These are phyloP conservation scores for Agrenia bidenticulata DNA, from an alignment of 2,888 invertebrate species.

Conservation along the genomic window DNA sequence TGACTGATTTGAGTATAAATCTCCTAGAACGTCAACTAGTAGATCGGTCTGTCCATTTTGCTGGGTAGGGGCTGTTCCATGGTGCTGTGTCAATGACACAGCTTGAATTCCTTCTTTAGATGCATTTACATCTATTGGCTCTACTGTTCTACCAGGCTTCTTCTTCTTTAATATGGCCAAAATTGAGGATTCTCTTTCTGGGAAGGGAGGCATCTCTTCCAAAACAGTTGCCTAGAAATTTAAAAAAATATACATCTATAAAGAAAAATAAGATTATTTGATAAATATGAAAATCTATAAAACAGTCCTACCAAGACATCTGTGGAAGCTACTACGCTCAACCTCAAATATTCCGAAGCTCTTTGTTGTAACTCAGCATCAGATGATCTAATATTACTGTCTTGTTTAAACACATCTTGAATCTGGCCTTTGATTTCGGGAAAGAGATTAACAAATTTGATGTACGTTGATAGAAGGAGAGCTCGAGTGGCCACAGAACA, in stretches of 20 bases:
- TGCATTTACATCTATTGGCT: conserved; percentile 67
- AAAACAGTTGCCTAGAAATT: conserved; percentile 79
- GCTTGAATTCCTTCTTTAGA: conserved; percentile 21
- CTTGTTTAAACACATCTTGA: conserved; percentile 89
- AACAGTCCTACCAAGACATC: conserved; percentile 74
- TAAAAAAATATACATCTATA: background rate
- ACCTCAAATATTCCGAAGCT: conserved; percentile 94
- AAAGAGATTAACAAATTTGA: conserved; percentile 98
- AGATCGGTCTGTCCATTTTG: conserved; percentile 62
- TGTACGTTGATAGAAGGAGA: conserved; percentile 93
- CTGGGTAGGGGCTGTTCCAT: conserved; percentile 19
- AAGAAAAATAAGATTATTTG: background rate
- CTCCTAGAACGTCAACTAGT: conserved; percentile 87
- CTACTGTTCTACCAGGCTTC: conserved; percentile 91
- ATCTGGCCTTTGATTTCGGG: conserved; percentile 96
- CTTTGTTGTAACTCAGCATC: conserved; percentile 98
- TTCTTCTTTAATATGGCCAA: conserved; percentile 97
- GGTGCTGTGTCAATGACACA: conserved; percentile 15
- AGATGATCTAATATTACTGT: conserved; percentile 93
- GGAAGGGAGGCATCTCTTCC: conserved; percentile 99
- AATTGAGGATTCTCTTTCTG: conserved; percentile 96
- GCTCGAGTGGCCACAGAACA: conserved; percentile 91
- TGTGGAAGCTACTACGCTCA: conserved; percentile 92
- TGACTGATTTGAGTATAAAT: conserved; percentile 70
- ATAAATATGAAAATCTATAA: no score